Percentiles rank a stretch among this genome's conserved stretches.
These are phyloP conservation scores for Pangasius mekongensis DNA, from an alignment of 2,797 vertebrate genomes.

Conservation along the genomic window DNA sequence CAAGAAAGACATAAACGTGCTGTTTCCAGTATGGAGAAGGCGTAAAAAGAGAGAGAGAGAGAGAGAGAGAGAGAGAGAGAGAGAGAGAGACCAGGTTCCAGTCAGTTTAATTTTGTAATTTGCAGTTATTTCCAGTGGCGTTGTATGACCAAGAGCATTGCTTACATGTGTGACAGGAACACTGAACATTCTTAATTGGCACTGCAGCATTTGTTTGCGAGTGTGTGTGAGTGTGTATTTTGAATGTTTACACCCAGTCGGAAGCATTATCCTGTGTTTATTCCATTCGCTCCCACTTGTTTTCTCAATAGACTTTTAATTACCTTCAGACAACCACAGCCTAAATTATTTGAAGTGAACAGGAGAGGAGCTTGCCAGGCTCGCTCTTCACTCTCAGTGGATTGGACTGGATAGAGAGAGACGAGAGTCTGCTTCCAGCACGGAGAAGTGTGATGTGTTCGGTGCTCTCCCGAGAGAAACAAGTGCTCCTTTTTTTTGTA, in stretches of 20 bases:
- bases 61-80: too few species aligned
- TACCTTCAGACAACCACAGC: slow-evolving; percentile 40
- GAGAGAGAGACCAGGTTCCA: background rate
- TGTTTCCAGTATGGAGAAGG: background rate
- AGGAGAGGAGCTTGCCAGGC: slow-evolving; percentile 24
- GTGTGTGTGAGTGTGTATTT: background rate
- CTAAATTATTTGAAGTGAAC: slow-evolving; percentile 34
- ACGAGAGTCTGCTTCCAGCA: slow-evolving; percentile 1
- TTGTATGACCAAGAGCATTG: background rate
- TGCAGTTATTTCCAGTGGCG: background rate
- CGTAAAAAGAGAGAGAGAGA: background rate
- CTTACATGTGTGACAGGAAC: background rate
- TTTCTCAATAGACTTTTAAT: slow-evolving; percentile 55
- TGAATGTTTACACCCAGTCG: slow-evolving; percentile 42
- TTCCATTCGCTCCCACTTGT: slow-evolving; percentile 42
- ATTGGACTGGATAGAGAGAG: slow-evolving; percentile 14
- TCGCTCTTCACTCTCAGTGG: slow-evolving; percentile 35
- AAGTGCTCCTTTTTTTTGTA: background rate
- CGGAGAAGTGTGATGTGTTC: background rate
- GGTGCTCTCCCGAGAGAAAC: background rate
- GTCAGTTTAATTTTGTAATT: background rate
- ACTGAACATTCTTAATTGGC: slow-evolving; percentile 1
- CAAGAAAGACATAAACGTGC: background rate
- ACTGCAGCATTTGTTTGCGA: background rate
- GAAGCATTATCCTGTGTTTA: slow-evolving; percentile 45